Evolutionary conservation across 2,888 invertebrate genomes (phyloP), one percentile per base, ranked within the genome.

Genomic region (Temnothorax unifasciatus): DNA sequence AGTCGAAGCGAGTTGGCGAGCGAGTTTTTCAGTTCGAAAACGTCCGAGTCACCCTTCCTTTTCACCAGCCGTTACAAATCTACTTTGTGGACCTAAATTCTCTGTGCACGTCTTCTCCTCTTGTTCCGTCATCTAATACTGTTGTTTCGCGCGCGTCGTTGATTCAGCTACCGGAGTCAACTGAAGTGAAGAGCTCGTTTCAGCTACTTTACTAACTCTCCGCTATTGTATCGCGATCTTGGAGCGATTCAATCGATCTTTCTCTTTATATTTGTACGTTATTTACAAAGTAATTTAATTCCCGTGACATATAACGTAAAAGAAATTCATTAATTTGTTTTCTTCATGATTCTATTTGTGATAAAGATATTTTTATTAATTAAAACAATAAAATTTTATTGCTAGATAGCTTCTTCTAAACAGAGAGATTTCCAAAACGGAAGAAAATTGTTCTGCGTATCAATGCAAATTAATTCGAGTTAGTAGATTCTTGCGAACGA

Each of bases 1-100:
- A 75, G 63, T 63, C 75, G 63, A 63, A 75, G 15, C 47, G 63
- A 44, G 44, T 74, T 44, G 54, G 52, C 11, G 61, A 63, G n/a
- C 18, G 29, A 63, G 74, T 75, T 73, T 75, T 74, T 44, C 21
- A 34, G 25, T 74, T 44, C 13, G 29, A 61, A 61, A 44, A 74
- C 13, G 38, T 73, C 21, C 38, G 25, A 25, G 41, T 73, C 41
- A 73, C 25, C 38, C 41, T 73, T 57, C 11, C 57, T 73, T 73
- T 57, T 73, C 52, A 38, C 21, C 57, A 25, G 13, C 41, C 25
- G 18, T 73, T 41, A 57, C 57, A 25, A 73, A 57, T 73, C 41
- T 73, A 57, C 57, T 52, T n/a, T 71, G 71, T 18, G 38, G 41
- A 54, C 15, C 25, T 57, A 73, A 73, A 73, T 66, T 66, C 18